Conservation (phyloP, 2,888 invertebrate genomes). For the Philaethria dido region DNA sequence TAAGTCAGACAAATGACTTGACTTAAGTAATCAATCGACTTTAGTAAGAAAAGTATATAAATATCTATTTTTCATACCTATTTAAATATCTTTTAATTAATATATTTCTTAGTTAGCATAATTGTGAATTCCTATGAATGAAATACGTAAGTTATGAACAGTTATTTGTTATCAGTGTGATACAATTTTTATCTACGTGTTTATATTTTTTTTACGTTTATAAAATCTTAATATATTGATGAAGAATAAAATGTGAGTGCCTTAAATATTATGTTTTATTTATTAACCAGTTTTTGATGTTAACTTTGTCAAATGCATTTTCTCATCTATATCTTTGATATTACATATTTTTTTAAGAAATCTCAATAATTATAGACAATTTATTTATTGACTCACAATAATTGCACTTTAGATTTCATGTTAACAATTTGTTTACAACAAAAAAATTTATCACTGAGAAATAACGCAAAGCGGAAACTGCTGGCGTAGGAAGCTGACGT, state of each 20-base stretch:
- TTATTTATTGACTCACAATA: too few species aligned
- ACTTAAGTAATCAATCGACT: too few species aligned
- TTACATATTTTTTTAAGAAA: too few species aligned
- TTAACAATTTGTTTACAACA: too few species aligned
- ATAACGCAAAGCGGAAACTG: too few species aligned
- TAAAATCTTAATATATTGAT: conserved; percentile 79
- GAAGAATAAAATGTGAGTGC: conserved; percentile 70
- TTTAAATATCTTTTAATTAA: conserved; percentile 13
- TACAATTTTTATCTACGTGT: conserved; percentile 62
- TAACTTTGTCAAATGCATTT: too few species aligned
- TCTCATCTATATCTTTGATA: too few species aligned
- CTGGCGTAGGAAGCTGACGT: too few species aligned
- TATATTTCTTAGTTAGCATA: conserved; percentile 30
- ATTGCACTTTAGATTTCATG: too few species aligned
- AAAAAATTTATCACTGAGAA: too few species aligned
- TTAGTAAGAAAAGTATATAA: background rate
- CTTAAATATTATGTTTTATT: conserved; percentile 65
- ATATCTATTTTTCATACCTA: background rate
- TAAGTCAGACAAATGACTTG: too few species aligned
- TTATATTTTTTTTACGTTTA: conserved; percentile 70
- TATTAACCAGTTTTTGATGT: background rate
- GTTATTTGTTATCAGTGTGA: conserved; percentile 71
- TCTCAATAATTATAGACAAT: too few species aligned
- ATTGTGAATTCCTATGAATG: conserved; percentile 43
- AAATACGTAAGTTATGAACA: conserved; percentile 45